Evolutionary conservation across 2,113 vertebrate species (phyloP).

Genomic region (Rynchops niger): DNA sequence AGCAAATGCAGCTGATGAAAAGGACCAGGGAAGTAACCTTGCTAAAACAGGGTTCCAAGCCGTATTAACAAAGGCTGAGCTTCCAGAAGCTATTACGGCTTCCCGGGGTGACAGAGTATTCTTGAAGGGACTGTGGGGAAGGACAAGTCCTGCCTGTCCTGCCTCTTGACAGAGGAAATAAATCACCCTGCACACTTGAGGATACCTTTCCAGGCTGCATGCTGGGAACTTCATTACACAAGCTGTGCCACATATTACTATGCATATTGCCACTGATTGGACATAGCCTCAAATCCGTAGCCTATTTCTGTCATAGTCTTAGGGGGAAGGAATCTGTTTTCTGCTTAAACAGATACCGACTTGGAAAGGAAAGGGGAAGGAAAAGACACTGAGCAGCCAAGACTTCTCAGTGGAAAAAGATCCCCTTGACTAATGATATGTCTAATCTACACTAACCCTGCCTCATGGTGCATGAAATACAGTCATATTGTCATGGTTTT

Average conservation of each 20-base stretch:
- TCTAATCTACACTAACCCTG: constrained; percentile 66
- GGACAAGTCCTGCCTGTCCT: constrained; percentile 96
- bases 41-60: constrained; percentile 56
- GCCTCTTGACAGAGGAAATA: constrained; percentile 98
- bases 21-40: constrained; percentile 23
- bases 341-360: constrained; percentile 72
- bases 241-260: constrained; percentile 96
- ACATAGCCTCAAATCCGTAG: constrained; percentile 79
- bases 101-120: constrained; percentile 76
- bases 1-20: constrained; percentile 26
- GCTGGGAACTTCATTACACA: constrained; percentile 99
- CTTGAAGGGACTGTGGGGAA: constrained; percentile 86
- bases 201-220: constrained; percentile 94
- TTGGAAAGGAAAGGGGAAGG: constrained; percentile 68
- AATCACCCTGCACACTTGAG: constrained; percentile 97
- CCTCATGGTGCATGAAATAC: constrained; percentile 46
- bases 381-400: constrained; percentile 59
- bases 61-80: background rate
- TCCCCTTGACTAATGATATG: constrained; percentile 64
- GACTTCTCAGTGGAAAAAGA: constrained; percentile 70
- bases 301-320: constrained; percentile 93
- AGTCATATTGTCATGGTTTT: constrained; percentile 59
- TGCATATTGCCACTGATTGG: constrained; percentile 95
- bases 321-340: constrained; percentile 86
- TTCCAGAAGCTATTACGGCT: constrained; percentile 62